These are phyloP conservation scores for Cyanoderma ruficeps DNA, from an alignment of 2,113 vertebrate genomes.

Conservation along the genomic window DNA sequence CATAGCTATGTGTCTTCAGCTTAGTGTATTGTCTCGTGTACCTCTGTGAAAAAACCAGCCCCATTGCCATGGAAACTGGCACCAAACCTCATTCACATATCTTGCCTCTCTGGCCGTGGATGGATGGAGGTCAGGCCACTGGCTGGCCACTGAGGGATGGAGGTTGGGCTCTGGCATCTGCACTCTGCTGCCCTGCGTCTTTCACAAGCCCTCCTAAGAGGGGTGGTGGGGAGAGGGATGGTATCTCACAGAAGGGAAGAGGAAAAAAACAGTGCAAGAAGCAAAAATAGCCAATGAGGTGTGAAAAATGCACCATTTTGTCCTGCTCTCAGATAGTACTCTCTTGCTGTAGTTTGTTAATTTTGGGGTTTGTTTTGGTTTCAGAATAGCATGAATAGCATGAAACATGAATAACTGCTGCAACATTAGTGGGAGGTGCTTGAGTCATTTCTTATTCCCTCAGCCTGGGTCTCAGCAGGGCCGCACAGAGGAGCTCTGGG, in stretches of 20 bases:
- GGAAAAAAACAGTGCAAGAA: no score
- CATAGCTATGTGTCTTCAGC: background rate
- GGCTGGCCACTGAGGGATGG: background rate
- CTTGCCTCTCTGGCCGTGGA: background rate
- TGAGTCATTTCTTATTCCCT: background rate
- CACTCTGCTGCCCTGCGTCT: slow-evolving; percentile 6
- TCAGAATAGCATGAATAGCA: background rate
- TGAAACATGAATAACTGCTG: background rate
- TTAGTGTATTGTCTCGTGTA: background rate
- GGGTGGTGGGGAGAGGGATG: background rate
- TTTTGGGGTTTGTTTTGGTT: background rate
- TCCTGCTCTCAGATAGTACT: background rate
- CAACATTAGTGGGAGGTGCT: background rate
- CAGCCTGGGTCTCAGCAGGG: background rate
- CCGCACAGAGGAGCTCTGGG: fast-evolving
- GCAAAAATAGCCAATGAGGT: background rate
- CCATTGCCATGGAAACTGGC: slow-evolving; percentile 65
- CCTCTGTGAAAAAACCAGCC: background rate
- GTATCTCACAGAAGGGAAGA: background rate
- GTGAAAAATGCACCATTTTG: background rate
- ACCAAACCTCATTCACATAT: slow-evolving; percentile 45
- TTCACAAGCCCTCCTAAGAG: background rate
- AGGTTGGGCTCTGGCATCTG: slow-evolving; percentile 14
- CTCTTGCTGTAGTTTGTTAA: background rate
- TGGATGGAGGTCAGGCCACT: background rate